Base-by-base conservation (phyloP, 30 jellyfish, hydroid and myxozoan species). In the Pseudorhiza aurosa region DNA sequence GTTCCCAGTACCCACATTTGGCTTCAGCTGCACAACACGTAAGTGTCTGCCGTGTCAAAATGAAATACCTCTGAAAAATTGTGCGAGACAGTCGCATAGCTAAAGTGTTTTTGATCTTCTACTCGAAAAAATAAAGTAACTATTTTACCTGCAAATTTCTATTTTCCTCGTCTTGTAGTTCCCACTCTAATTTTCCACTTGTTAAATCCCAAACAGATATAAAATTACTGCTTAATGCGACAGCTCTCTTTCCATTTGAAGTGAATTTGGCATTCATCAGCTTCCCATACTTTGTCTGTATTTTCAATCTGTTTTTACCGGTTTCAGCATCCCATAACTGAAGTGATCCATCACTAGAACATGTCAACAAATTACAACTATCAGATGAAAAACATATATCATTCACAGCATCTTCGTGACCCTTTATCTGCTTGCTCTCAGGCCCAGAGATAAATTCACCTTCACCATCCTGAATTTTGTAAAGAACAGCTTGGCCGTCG, bases 361-460 rank as follows among this genome's bases (percentile, higher is more conserved):
- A 40, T 32, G 97, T 80, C 33, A 89, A 43, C 32, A 82, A 55
- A 51, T 58, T 31, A 53, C 88, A 37, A 26, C 74, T 74, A 26
- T 89, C 97, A 9, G 83, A 27, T 14, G 97, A 89, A 40, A 89
- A 81, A 57, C 69, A 56, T 17, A 82, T 57, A 43, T 82, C 95
- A 30, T 82, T 89, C 0, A 89, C 81, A 12, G 93, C 89, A 31
- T 80, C 94, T 2, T 85, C 57, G 64, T 88, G 97, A 47, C 97
- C 97, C 17, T 32, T 70, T 29, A 88, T 33, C 45, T 88, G 88
- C 47, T 37, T 72, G 31, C 50, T 77, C 63, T 89, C 89, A 17
- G 97, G 88, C 10, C 97, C 97, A 27, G 78, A 64, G 15, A 89
- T 81, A 72, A 44, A 89, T 57, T 82, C 97, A 12, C 97, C 97